phyloP scores from a whole-genome alignment of 2,113 vertebrate species.

The Chloropsis cyanopogon region DNA sequence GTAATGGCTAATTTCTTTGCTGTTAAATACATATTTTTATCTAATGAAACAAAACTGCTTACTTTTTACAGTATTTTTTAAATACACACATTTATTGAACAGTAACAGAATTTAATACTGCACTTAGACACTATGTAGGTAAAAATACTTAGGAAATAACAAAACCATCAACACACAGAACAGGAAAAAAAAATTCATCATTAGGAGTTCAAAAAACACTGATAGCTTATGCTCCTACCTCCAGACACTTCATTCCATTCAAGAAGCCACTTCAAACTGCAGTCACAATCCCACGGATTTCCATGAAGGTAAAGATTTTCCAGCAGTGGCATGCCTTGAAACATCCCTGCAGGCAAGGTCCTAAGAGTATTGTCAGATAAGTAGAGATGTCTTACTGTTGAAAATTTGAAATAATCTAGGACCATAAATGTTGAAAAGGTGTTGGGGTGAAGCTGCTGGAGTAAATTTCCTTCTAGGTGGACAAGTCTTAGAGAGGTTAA shows the following conservation, averaged over 20 bases:
- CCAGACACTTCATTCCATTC: conserved; percentile 74
- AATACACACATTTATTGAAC: not conserved
- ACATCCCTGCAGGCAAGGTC: conserved; percentile 69
- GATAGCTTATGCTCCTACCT: conserved; percentile 69
- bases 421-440: conserved; percentile 85
- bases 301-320: conserved; percentile 88
- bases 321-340: conserved; percentile 78
- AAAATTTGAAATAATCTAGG: conserved; percentile 79
- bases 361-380: conserved; percentile 84
- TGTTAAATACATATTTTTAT: not conserved
- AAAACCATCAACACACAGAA: not conserved
- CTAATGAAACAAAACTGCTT: not conserved
- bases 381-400: conserved; percentile 86
- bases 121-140: not conserved
- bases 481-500: conserved; percentile 82
- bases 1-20: not conserved
- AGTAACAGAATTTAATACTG: not conserved
- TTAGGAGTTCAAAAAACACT: not conserved
- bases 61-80: not conserved
- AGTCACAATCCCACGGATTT: conserved; percentile 91
- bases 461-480: conserved; percentile 87
- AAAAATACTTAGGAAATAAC: not conserved
- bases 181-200: not conserved
- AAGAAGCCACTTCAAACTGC: conserved; percentile 78
- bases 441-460: conserved; percentile 83